Evolutionary conservation across 2,888 invertebrate genomes (phyloP).

Genomic region (Perizoma affinitatum): DNA sequence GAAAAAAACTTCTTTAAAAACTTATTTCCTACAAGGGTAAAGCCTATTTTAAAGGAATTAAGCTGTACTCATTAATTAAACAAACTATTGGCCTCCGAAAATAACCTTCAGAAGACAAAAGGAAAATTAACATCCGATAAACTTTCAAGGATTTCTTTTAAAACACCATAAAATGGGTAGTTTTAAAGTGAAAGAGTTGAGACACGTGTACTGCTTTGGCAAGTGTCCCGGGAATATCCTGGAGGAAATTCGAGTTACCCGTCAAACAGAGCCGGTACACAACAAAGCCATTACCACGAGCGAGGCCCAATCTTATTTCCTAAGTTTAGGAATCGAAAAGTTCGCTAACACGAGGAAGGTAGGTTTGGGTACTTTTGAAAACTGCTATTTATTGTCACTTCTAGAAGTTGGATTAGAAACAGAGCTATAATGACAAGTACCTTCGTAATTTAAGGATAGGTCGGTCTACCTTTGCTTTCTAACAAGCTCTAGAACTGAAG

Average conservation of each 20-base stretch:
- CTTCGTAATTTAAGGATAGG: conserved; percentile 3
- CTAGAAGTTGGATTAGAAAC: conserved; percentile 9
- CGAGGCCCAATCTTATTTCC: conserved; percentile 65
- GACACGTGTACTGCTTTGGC: conserved; percentile 56
- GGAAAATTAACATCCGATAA: background rate
- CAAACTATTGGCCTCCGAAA: too few species aligned
- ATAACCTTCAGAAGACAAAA: too few species aligned
- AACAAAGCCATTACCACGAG: conserved; percentile 74
- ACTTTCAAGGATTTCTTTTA: conserved; percentile 16
- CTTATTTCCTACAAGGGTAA: too few species aligned
- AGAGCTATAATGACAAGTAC: conserved; percentile 8
- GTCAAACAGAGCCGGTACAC: conserved; percentile 68
- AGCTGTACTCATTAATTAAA: too few species aligned
- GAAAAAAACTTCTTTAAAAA: too few species aligned
- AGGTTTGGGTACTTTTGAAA: conserved; percentile 19
- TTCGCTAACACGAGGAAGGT: conserved; percentile 48
- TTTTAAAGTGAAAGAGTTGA: conserved; percentile 46
- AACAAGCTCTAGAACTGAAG: background rate
- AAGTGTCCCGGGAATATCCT: conserved; percentile 61
- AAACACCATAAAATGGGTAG: conserved; percentile 34
- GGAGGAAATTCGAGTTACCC: conserved; percentile 60
- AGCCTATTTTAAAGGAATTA: too few species aligned
- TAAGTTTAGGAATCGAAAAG: conserved; percentile 62
- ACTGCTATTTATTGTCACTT: conserved; percentile 16
- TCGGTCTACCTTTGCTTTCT: background rate